Base-by-base conservation (phyloP, 2,888 invertebrate genomes). In the Drosophila longiperda region DNA sequence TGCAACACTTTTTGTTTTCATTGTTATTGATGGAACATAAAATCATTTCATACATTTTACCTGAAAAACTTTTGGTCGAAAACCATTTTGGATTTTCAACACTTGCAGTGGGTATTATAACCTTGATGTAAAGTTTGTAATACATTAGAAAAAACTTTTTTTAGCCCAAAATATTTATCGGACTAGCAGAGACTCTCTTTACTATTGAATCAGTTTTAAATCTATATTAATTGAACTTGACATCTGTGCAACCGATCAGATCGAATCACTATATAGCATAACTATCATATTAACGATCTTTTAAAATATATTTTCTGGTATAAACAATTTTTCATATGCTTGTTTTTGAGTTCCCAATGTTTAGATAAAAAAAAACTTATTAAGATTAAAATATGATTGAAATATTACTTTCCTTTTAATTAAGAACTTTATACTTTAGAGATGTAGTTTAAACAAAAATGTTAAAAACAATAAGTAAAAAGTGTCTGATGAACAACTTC, bases 31-130 rank as follows among this genome's bases (percentile, higher is more conserved):
- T 75, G 60, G 36, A 50, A 32, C 42, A 20, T 26, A 58, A 58
- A 60, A 36, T 40, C 67, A 66, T 52, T 62, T 73, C 60, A 67
- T 81, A 78, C 68, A 68, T 60, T 78, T 73, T 40, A 38, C 38
- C 65, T 59, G 52, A 54, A 42, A 82, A 73, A 63, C 78, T 84
- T 33, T 12, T 6, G 54, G 49, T 8, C 49, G 54, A 36, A 23
- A 34, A 38, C 20, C 45, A 45, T 20, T 45, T 20, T 20, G 20
- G 12, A 0, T 17, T 20, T 8, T 1, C 45, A 45, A 45, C 45
- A 23, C 20, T 45, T 15, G 7, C 9, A 1, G 15, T 0, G 4
- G 15, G 3, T 23, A 8, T 45, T 20, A 15, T 45, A 45, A 45
- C 15, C 8, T 15, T 45, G 15, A 45, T 20, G 20, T 20, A 7